Evolutionary conservation across 2,797 vertebrate genomes (phyloP).

Genomic region (Acestrorhynchus altus): DNA sequence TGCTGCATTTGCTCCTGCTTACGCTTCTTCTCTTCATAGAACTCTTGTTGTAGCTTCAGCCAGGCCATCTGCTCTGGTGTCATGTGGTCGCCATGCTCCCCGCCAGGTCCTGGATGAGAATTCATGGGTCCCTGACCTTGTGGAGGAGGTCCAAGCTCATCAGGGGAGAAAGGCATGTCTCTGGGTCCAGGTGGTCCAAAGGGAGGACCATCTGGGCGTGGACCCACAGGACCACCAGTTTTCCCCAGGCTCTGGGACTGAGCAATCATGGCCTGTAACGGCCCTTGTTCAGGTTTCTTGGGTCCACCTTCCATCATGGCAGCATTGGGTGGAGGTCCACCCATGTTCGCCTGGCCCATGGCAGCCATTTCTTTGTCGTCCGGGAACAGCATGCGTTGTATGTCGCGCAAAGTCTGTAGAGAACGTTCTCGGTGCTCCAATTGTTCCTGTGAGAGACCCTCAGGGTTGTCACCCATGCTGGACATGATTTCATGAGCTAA

Average conservation of each 20-base stretch:
- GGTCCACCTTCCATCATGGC: constrained; percentile 75
- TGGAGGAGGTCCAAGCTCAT: constrained; percentile 93
- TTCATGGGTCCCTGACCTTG: constrained; percentile 85
- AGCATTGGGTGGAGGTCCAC: constrained; percentile 70
- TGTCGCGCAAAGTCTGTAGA: constrained; percentile 89
- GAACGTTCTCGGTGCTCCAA: constrained; percentile 82
- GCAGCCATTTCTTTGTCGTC: constrained; percentile 87
- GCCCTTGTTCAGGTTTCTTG: constrained; percentile 86
- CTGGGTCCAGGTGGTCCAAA: constrained; percentile 93
- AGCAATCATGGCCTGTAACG: constrained; percentile 97
- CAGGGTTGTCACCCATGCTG: constrained; percentile 93
- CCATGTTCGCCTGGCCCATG: constrained; percentile 68
- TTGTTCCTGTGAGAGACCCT: constrained; percentile 96
- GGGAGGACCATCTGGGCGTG: constrained; percentile 89
- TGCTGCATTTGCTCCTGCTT: constrained; percentile 98
- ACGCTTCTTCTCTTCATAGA: constrained; percentile 97
- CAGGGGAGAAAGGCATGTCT: constrained; percentile 94
- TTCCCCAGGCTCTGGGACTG: constrained; percentile 97
- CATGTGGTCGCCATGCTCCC: constrained; percentile 95
- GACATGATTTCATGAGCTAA: constrained; percentile 88
- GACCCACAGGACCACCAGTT: constrained; percentile 84
- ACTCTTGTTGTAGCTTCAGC: constrained; percentile 98
- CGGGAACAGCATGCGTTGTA: constrained; percentile 98
- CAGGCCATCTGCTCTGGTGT: constrained; percentile 98
- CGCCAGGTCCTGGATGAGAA: constrained; percentile 81